Base-by-base conservation (phyloP, 2,888 invertebrate species). In the Gymnosoma rotundatum region DNA sequence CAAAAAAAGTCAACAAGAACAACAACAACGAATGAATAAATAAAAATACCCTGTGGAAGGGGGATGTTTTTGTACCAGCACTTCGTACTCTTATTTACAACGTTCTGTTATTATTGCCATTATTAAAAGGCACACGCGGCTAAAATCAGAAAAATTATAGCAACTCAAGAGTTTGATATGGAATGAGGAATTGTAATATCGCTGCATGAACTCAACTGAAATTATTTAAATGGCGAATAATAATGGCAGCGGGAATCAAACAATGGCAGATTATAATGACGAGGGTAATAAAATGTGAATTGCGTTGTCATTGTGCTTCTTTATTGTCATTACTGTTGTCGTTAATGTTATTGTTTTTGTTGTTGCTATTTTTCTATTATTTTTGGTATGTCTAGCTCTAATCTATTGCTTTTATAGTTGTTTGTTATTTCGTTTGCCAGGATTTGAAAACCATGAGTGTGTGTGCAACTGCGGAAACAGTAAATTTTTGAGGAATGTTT, bases 221-320 rank as follows among this genome's bases (percentile, higher is more conserved):
- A 90, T 90, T 90, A 90, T 90, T 90, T 90, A 90, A 90, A 90
- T 90, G 91, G 91, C 90, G 90, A 88, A 90, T 90, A 91, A 90
- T 91, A 91, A 90, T 91, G 90, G 90, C 90, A 90, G 90, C 88
- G 87, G 88, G 89, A 88, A 87, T 86, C 87, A 83, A 85, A 87
- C 86, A 88, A 87, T 87, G 87, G 88, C 88, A 88, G 88, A 87
- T 89, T 89, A 90, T 90, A 91, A 91, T 91, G 91, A 90, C 89
- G 88, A 89, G 89, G 88, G 89, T 91, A 90, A 90, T 90, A 90
- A 91, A 90, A 89, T 88, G 89, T 86, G 89, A 90, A 90, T 90
- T 86, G 87, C 87, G 87, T 87, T 87, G 87, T 87, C 87, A 87
- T 87, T 85, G 69, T 74, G 60, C 78, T 84, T 25, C 69, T 78